Conservation (phyloP, 2,888 invertebrate species). For the Philaethria dido region DNA sequence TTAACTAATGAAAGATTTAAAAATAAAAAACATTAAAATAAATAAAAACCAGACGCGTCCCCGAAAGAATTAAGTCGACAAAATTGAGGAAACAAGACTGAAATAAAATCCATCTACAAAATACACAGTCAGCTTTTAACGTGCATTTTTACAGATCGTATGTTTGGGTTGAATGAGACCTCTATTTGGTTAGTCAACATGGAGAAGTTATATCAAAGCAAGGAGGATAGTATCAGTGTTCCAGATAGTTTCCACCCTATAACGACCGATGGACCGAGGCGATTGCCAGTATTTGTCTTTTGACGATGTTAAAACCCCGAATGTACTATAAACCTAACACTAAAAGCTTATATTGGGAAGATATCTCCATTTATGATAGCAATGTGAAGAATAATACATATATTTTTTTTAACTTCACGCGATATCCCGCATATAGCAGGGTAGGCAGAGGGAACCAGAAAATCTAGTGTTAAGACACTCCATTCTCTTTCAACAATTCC, state of each 20-base stretch:
- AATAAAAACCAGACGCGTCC: neutral
- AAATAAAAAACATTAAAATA: neutral
- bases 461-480: too few species aligned
- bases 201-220: constrained; percentile 26
- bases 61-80: neutral
- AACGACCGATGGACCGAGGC: constrained; percentile 64
- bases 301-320: constrained; percentile 50
- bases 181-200: constrained; percentile 22
- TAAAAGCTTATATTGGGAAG: neutral
- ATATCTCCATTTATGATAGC: neutral
- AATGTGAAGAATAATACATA: neutral
- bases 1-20: too few species aligned
- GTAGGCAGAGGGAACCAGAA: too few species aligned
- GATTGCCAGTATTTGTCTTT: constrained; percentile 67
- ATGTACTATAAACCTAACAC: constrained; percentile 36
- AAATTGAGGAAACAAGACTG: neutral
- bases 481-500: too few species aligned
- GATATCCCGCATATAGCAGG: too few species aligned
- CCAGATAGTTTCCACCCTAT: constrained; percentile 65
- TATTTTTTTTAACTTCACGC: too few species aligned
- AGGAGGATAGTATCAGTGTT: constrained; percentile 48
- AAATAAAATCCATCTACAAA: constrained; percentile 10
- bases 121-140: constrained; percentile 13
- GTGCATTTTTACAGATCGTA: constrained; percentile 7
- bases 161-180: constrained; percentile 10